A percentile compares a stretch with the other conserved stretches of the same genome.
These are phyloP conservation scores for Aptenodytes forsteri DNA, from an alignment of 2,113 vertebrate species.

Conservation along the genomic window DNA sequence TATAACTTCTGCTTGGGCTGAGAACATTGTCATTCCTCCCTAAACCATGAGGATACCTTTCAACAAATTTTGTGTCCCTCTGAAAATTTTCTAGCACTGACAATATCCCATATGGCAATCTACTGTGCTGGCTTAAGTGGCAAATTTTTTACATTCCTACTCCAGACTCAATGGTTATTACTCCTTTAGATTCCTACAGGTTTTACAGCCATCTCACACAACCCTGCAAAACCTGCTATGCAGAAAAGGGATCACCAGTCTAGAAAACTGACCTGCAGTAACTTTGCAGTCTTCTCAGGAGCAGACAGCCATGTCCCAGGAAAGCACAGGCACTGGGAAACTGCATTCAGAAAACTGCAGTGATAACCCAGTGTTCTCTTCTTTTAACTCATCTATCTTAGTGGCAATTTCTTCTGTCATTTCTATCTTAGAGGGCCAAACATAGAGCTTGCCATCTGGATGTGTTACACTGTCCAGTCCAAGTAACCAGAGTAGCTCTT, in stretches of 20 bases:
- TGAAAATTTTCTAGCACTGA: background rate
- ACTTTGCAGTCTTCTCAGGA: background rate
- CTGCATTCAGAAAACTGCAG: background rate
- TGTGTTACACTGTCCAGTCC: background rate
- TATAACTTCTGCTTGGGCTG: background rate
- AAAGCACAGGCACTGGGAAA: background rate
- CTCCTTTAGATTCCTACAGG: background rate
- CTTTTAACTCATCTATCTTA: background rate
- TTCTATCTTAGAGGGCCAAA: background rate
- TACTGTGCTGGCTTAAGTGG: background rate
- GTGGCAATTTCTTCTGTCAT: background rate
- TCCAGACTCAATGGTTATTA: background rate
- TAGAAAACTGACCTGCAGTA: rapidly evolving
- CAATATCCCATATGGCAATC: background rate
- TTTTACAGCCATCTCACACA: background rate
- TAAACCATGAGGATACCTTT: background rate
- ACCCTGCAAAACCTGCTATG: background rate
- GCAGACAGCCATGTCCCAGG: background rate
- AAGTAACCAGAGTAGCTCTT: background rate
- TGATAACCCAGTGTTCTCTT: background rate
- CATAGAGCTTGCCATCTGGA: rapidly evolving
- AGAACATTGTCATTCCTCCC: background rate
- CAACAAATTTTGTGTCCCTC: background rate
- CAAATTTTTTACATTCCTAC: background rate
- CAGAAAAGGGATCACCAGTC: background rate